A percentile compares a stretch with the other conserved stretches of the same genome.
Evolutionary conservation across 2,888 invertebrate species (phyloP).

Genomic region (Saturnia pavonia): DNA sequence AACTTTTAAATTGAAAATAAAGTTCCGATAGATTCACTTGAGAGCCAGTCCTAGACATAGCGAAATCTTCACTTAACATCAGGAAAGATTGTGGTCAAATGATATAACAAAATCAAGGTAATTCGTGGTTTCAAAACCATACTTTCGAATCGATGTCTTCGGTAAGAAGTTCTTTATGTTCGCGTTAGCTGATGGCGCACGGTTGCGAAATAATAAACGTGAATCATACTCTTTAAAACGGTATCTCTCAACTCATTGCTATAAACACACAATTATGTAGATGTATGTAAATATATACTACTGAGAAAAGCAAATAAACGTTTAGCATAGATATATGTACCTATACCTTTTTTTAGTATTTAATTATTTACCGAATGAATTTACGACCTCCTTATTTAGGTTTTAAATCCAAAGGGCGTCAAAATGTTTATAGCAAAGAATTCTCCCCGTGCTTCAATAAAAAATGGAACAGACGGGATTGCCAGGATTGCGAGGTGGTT

Average conservation of each 20-base stretch:
- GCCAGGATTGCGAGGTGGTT: too few relatives aligned
- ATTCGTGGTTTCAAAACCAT: background rate
- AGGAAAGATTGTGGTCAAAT: background rate
- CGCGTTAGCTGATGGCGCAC: background rate
- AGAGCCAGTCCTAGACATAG: too few relatives aligned
- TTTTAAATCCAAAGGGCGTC: too few relatives aligned
- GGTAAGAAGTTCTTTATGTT: background rate
- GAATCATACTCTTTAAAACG: background rate
- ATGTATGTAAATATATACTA: slow-evolving; percentile 2
- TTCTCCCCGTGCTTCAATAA: too few relatives aligned
- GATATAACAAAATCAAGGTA: background rate
- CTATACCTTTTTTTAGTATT: too few relatives aligned
- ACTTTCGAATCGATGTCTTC: background rate
- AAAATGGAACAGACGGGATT: too few relatives aligned
- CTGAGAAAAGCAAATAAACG: background rate
- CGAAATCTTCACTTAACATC: too few relatives aligned
- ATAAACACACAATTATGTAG: background rate
- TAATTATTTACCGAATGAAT: too few relatives aligned
- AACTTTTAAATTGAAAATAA: too few relatives aligned
- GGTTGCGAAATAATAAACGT: background rate
- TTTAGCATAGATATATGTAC: background rate
- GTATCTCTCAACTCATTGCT: background rate
- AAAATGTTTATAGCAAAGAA: too few relatives aligned
- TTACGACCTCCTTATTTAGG: too few relatives aligned
- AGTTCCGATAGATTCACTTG: too few relatives aligned